Base-by-base conservation (phyloP, 2,797 vertebrate species). In the Melanotaenia boesemani region DNA sequence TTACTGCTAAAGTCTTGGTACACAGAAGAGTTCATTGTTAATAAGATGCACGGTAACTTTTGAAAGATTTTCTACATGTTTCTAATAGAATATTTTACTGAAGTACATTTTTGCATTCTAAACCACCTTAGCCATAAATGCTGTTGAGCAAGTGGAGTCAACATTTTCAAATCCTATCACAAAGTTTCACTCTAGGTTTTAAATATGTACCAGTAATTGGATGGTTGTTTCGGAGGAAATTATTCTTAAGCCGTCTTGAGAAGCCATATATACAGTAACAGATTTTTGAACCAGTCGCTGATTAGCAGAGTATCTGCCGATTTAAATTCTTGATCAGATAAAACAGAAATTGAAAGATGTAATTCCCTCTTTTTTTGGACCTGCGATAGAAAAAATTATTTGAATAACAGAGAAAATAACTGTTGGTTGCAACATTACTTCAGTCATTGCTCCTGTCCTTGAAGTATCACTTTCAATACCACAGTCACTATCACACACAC, bases 401-500 rank as follows among this genome's bases (percentile, higher is more conserved):
- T 16, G 0, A 39, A 24, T 32, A 6, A 48, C 26, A 50, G 9
- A 60, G 26, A 58, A 62, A 6, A 30, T 11, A 55, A 63, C 70
- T 2, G 9, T 36, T 46, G 34, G 44, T 56, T 56, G 26, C 4
- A 72, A 54, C 41, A 26, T 34, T 32, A 36, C 22, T 63, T 16
- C 64, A 36, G 67, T 52, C n/a, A 44, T 55, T 75, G 28, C 10
- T 70, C 5, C 18, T 70, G 63, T 72, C 26, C 8, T 12, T 70
- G 37, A 70, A 75, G 24, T 56, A 24, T 74, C 56, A 11, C n/a
- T 58, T 70, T 54, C 52, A 11, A 26, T 78, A 4, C 30, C 15
- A 57, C 70, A 39, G 76, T 82, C 77, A 84, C 76, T 41, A 73
- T 76, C 77, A 74, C 12, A 62, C 54, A 62, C 54, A 56, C 50